Base-by-base conservation (phyloP, 1,140 invertebrate genomes). In the Aphelenchoides besseyi region DNA sequence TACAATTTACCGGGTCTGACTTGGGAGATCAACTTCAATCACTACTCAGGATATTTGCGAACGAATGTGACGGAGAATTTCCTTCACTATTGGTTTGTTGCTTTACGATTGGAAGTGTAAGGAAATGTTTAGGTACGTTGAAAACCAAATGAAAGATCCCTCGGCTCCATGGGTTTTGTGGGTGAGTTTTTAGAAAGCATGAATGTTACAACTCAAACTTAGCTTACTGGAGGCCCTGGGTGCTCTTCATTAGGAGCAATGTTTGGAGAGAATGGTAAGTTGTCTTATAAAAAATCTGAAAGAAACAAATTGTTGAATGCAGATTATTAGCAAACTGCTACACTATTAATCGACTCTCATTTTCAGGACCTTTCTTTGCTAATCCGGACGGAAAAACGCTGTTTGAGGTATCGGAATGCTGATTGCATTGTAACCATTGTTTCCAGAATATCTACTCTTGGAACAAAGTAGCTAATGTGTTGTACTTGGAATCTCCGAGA, bases 171-270 rank as follows among this genome's bases (percentile, higher is more conserved):
- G 88, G 1, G 80, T 88, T 9, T 74, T 89, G n/a, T 88, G 88
- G 88, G 72, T 89, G 75, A 89, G 87, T n/a, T n/a, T n/a, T n/a
- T n/a, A n/a, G n/a, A n/a, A n/a, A n/a, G n/a, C n/a, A n/a, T n/a
- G n/a, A n/a, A n/a, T n/a, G n/a, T n/a, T n/a, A n/a, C n/a, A n/a
- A n/a, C n/a, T n/a, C n/a, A n/a, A n/a, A n/a, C n/a, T n/a, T n/a
- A n/a, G n/a, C n/a, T n/a, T n/a, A n/a, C n/a, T 81, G 88, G 88
- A 41, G 88, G 88, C 41, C 88, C 88, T 64, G 88, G 88, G 0
- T 88, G 88, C 74, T 87, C 86, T 69, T 88, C 87, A 36, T 69
- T 88, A 53, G 78, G 84, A 53, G 88, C 87, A 3, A 73, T 87
- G 2, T 78, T 89, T 2, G 84, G 80, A 68, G 88, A 89, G 79